phyloP scores from a whole-genome alignment of 2,888 invertebrate species.

The Andrena camellia region DNA sequence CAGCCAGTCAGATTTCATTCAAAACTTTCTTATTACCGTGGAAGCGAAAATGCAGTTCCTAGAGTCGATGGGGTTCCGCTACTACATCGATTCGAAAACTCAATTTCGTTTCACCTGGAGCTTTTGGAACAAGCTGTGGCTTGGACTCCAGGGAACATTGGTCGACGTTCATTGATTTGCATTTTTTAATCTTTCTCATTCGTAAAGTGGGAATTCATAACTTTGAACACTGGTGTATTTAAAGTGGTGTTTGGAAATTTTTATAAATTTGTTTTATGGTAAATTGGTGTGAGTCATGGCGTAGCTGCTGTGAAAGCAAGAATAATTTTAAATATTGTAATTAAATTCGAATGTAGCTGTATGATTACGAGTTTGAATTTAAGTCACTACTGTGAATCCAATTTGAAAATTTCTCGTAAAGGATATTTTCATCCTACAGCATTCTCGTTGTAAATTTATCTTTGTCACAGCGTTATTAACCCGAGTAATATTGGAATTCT shows the following conservation, averaged over 20 bases:
- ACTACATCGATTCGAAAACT: slow-evolving; percentile 18
- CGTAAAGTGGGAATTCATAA: no score
- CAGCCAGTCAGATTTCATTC: slow-evolving; percentile 18
- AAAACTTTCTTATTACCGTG: slow-evolving; percentile 27
- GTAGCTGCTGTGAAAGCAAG: no score
- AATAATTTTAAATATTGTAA: no score
- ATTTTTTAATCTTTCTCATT: not conserved
- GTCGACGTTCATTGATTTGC: not conserved
- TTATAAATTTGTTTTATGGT: no score
- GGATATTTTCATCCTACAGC: not conserved
- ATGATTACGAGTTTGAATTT: no score
- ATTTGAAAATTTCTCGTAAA: no score
- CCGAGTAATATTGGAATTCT: not conserved
- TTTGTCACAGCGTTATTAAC: not conserved
- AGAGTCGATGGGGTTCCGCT: slow-evolving; percentile 12
- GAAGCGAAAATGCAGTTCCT: slow-evolving; percentile 7
- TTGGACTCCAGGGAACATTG: not conserved
- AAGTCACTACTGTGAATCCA: no score
- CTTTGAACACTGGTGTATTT: no score
- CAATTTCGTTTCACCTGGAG: not conserved
- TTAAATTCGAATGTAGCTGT: no score
- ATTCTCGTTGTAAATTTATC: not conserved
- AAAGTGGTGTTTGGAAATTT: no score
- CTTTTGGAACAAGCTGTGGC: not conserved
- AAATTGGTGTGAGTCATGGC: no score